Conservation (phyloP, 2,113 vertebrate genomes). For the Notothenia rossii region DNA sequence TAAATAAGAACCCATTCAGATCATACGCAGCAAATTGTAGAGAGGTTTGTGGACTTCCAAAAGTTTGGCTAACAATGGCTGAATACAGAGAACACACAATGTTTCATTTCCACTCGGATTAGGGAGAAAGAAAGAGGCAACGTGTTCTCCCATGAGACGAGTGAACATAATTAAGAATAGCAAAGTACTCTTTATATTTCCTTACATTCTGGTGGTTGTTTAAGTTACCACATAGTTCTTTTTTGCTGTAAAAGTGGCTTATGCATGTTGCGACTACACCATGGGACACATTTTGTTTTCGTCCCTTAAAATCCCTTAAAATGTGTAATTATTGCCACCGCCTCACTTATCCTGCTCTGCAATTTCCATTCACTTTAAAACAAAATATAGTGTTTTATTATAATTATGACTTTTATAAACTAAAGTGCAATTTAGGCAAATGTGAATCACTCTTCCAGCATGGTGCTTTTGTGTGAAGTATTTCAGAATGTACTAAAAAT, state of each 20-base stretch:
- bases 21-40: constrained; percentile 25
- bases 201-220: not conserved
- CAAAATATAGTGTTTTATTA: no score
- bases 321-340: not conserved
- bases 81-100: not conserved
- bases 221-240: not conserved
- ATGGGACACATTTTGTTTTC: no score
- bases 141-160: constrained; percentile 2
- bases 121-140: constrained; percentile 5
- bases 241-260: not conserved
- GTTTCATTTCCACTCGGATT: constrained; percentile 41
- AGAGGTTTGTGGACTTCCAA: constrained; percentile 28
- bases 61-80: constrained; percentile 37
- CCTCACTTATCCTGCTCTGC: not conserved
- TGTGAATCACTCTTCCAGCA: no score
- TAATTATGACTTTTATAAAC: no score
- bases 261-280: no score
- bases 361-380: no score
- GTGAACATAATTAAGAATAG: constrained; percentile 19
- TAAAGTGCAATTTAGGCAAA: no score
- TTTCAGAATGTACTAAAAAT: no score
- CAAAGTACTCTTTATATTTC: not conserved
- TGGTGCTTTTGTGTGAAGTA: no score
- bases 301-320: not conserved
- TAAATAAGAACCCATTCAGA: constrained; percentile 57